A percentile compares a stretch with the other conserved stretches of the same genome.
Evolutionary conservation across 1,140 invertebrate genomes (phyloP).

Genomic region (Microplitis demolitor): DNA sequence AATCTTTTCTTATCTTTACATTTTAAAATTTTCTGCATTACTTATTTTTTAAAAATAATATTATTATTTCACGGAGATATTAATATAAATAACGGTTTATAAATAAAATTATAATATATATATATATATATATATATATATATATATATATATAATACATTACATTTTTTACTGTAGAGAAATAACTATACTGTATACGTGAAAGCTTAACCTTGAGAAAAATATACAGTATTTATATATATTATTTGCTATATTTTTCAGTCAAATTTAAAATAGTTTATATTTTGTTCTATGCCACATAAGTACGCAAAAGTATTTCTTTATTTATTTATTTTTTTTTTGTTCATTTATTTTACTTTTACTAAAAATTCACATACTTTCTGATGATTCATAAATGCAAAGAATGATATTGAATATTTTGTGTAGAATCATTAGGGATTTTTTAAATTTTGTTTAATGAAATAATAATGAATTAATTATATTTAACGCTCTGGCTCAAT

Average conservation of each 20-base stretch:
- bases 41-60: no score
- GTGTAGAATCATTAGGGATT: background rate
- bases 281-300: constrained; percentile 44
- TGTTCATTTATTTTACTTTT: background rate
- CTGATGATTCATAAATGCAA: constrained; percentile 34
- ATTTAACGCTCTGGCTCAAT: no score
- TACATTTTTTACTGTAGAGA: constrained; percentile 13
- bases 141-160: constrained; percentile 26
- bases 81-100: background rate
- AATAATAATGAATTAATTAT: no score
- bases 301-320: constrained; percentile 47
- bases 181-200: constrained; percentile 45
- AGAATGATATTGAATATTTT: background rate
- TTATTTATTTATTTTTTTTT: constrained; percentile 14
- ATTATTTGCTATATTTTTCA: constrained; percentile 49
- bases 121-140: constrained; percentile 16
- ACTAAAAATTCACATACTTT: constrained; percentile 44
- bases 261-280: constrained; percentile 56
- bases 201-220: constrained; percentile 60
- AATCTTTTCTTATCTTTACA: background rate
- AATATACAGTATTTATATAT: constrained; percentile 50
- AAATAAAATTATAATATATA: constrained; percentile 1
- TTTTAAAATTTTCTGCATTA: no score
- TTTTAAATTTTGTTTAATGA: background rate
- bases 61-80: no score